Evolutionary conservation across 2,797 vertebrate species (phyloP).

Genomic region (Hippocampus kuda): DNA sequence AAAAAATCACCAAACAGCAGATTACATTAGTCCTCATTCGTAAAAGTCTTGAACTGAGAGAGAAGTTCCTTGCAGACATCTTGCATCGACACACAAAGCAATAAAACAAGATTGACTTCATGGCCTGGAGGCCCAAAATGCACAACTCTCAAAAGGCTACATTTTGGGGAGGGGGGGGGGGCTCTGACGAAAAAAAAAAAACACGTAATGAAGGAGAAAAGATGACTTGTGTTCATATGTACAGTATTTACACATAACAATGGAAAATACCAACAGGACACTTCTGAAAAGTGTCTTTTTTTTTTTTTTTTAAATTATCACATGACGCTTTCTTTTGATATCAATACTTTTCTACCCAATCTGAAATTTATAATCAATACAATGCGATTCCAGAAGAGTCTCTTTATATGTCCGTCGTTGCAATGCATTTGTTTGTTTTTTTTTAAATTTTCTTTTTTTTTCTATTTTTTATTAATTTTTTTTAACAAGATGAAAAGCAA

Average conservation of each 20-base stretch:
- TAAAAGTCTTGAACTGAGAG: constrained; percentile 3
- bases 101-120: constrained; percentile 41
- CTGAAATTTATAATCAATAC: background rate
- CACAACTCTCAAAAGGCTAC: constrained; percentile 49
- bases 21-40: background rate
- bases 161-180: constrained; percentile 26
- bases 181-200: background rate
- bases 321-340: constrained; percentile 59
- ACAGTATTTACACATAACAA: constrained; percentile 79
- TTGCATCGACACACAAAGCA: constrained; percentile 57
- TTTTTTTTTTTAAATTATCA: constrained; percentile 51
- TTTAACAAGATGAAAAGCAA: background rate
- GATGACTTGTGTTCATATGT: constrained; percentile 40
- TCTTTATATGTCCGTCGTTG: background rate
- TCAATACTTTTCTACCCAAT: constrained; percentile 77
- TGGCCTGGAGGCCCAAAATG: constrained; percentile 38
- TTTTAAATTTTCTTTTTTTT: too few species aligned
- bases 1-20: background rate
- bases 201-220: background rate
- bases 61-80: constrained; percentile 62
- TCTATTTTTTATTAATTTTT: background rate
- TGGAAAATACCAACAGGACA: constrained; percentile 57
- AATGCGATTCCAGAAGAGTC: background rate
- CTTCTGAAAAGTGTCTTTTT: constrained; percentile 21
- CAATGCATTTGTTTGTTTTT: background rate